Evolutionary conservation across 2,888 invertebrate species (phyloP), one percentile per base, ranked within the genome.

Genomic region (Morpho achilles): DNA sequence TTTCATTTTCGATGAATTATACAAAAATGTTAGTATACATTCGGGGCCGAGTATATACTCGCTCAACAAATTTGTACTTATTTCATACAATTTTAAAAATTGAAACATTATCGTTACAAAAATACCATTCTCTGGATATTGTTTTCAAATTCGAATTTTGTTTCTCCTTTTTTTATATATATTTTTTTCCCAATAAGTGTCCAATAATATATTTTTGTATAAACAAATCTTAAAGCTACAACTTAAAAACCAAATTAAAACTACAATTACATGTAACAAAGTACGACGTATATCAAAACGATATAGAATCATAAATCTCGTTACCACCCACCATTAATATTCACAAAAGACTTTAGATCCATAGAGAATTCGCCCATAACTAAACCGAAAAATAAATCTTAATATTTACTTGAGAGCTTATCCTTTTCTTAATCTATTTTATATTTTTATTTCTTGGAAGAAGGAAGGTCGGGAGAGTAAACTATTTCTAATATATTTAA

Each of bases 51-150:
- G 85, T 80, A 80, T 73, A 72, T 71, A 72, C 73, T 72, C 74
- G 71, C 67, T 61, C 74, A 79, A 83, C 76, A 76, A 74, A 79
- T 88, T 88, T 88, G 88, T 89, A 89, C 88, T 88, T 83, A 83
- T 76, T 71, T 70, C 70, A 76, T 75, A 78, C 63, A 68, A 68
- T 67, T 73, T 73, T 77, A 69, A 74, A 82, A 80, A 77, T 77
- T 76, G 77, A 67, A 74, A 82, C 32, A 75, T 73, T 74, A 73
- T 74, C 75, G 77, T 79, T 76, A 78, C 78, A 89, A 89, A 89
- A 89, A 89, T 89, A 89, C 86, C 74, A 79, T 76, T 78, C 71
- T 73, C 70, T 73, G 61, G 82, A 83, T 79, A 50, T 45, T 75
- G 55, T 77, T 79, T 74, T 73, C 79, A 81, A 85, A 82, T 82